Conservation (phyloP, 2,113 vertebrate species). For the Crypturellus undulatus region DNA sequence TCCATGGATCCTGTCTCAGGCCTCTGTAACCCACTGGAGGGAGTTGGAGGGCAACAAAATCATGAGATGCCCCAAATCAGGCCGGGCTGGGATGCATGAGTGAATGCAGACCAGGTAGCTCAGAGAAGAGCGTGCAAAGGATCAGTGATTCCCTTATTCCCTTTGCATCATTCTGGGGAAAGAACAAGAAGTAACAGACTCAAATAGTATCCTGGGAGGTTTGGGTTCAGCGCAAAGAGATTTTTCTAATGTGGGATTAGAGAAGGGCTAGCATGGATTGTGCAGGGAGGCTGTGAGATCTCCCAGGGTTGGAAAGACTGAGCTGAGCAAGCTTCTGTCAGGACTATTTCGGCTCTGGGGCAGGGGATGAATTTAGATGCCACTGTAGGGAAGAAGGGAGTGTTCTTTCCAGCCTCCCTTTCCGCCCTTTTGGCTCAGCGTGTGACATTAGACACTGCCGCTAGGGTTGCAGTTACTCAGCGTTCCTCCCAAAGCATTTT, state of each 20-base stretch:
- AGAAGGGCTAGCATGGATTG: slow-evolving; percentile 3
- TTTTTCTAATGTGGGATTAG: slow-evolving; percentile 18
- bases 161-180: background rate
- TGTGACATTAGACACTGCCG: background rate
- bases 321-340: slow-evolving; percentile 15
- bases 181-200: accelerated
- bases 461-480: background rate
- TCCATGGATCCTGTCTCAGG: background rate
- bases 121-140: background rate
- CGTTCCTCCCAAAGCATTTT: background rate
- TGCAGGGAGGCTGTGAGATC: background rate
- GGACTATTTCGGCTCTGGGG: slow-evolving; percentile 27
- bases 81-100: background rate
- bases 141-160: background rate
- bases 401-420: slow-evolving; percentile 27
- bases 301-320: slow-evolving; percentile 43
- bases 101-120: background rate
- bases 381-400: slow-evolving; percentile 17
- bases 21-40: background rate
- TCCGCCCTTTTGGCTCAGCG: background rate
- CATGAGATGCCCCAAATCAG: accelerated
- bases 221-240: background rate
- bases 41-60: background rate
- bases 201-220: background rate
- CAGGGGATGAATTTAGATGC: slow-evolving; percentile 44